Base-by-base conservation (phyloP, 2,888 invertebrate species). In the Microctonus brassicae region DNA sequence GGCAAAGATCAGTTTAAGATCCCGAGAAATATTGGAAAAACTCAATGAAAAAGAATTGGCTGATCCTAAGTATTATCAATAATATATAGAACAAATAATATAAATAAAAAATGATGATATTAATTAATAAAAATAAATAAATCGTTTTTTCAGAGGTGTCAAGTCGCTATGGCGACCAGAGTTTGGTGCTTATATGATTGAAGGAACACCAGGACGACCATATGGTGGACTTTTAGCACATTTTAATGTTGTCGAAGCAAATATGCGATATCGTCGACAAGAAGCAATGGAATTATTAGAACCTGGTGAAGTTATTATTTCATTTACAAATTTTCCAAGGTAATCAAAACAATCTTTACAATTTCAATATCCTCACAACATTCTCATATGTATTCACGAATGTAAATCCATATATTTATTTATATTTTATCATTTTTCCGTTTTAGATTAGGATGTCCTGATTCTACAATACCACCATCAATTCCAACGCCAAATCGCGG, bases 141-240 rank as follows among this genome's bases (percentile, higher is more conserved):
- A n/a, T n/a, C n/a, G n/a, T n/a, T n/a, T n/a, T 20, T 72, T 67
- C 17, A 87, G 87, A 7, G 85, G 91, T 81, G 94, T 94, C 0
- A 95, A 96, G 84, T 96, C 95, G 0, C 88, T 97, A 53, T 99
- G 99, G 99, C 92, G 98, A 65, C 99, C 99, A 0, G 99, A 99
- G 88, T 99, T 97, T 89, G 99, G 97, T 2, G 94, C 95, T n/a
- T 99, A 98, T 85, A 99, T 99, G 98, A 92, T 98, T 71, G 98
- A 99, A 90, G 99, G 99, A 20, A 99, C 99, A 0, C 99, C 99
- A 0, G 99, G 99, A 1, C 93, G 94, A 83, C 97, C 97, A 0
- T 99, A 98, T 82, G 98, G 98, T 7, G 97, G 97, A 0, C 90
- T 97, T 13, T 90, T 99, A 85, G 97, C 97, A 6, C 97, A 99